phyloP scores from a whole-genome alignment of 2,888 invertebrate genomes.

The Allacma fusca region DNA sequence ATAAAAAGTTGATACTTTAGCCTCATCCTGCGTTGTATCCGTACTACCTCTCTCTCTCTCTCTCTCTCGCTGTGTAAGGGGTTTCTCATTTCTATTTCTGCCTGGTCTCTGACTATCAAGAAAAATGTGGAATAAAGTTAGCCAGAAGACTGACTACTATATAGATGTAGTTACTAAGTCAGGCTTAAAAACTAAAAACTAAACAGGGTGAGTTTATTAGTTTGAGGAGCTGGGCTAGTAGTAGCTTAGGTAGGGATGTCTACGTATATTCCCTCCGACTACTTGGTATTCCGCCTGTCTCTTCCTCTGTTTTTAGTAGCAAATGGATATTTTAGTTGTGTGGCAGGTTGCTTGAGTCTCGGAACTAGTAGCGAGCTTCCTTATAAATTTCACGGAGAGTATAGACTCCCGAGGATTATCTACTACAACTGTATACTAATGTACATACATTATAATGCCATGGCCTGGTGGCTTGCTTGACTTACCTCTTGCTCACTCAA shows the following conservation, averaged over 20 bases:
- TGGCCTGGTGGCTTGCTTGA: neutral
- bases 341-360: neutral
- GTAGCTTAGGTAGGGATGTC: neutral
- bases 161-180: neutral
- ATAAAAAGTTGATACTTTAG: neutral
- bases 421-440: neutral
- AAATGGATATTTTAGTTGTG: constrained; percentile 9
- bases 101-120: constrained; percentile 5
- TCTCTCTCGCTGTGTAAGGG: neutral
- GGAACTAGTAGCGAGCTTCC: neutral
- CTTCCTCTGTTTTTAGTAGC: neutral
- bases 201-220: constrained; percentile 14
- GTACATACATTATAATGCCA: too few relatives aligned
- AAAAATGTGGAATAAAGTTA: constrained; percentile 16
- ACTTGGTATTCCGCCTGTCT: constrained; percentile 12
- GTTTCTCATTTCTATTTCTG: neutral
- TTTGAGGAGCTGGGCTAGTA: neutral
- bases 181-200: neutral
- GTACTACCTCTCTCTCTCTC: too few relatives aligned
- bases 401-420: neutral
- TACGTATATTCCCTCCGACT: neutral
- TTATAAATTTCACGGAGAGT: neutral
- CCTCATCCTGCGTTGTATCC: neutral
- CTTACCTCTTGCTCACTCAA: neutral
- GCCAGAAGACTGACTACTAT: neutral